A percentile compares a stretch with the other conserved stretches of the same genome.
Conservation (phyloP, 2,113 vertebrate genomes). For the Xenopus borealis region DNA sequence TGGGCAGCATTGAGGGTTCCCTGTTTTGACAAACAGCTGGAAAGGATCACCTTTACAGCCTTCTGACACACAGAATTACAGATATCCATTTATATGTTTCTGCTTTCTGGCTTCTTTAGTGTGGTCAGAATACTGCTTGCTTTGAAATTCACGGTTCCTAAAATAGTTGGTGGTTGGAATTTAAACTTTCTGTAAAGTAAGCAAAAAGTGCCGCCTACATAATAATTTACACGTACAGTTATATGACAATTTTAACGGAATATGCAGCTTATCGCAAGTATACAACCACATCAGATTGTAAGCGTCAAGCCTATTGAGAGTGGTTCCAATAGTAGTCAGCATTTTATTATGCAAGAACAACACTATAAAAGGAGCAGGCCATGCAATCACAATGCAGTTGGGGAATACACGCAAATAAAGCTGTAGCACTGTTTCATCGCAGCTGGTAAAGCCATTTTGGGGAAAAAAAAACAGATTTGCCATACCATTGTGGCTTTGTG, state of each 20-base stretch:
- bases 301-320: slow-evolving; percentile 47
- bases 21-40: slow-evolving; percentile 38
- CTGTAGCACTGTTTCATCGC: too few relatives aligned
- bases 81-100: slow-evolving; percentile 33
- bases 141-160: slow-evolving; percentile 25
- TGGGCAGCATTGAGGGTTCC: background rate
- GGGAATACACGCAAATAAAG: slow-evolving; percentile 35
- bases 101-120: slow-evolving; percentile 23
- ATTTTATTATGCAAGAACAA: slow-evolving; percentile 84
- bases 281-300: slow-evolving; percentile 10
- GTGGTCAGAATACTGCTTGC: slow-evolving; percentile 43
- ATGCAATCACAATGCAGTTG: slow-evolving; percentile 62
- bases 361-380: slow-evolving; percentile 77
- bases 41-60: slow-evolving; percentile 31
- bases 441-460: too few relatives aligned
- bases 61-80: slow-evolving; percentile 27
- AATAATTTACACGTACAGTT: slow-evolving; percentile 35
- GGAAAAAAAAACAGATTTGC: too few relatives aligned
- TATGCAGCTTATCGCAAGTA: background rate
- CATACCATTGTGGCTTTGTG: too few relatives aligned
- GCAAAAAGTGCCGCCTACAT: slow-evolving; percentile 30
- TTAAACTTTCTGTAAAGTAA: slow-evolving; percentile 35
- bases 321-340: slow-evolving; percentile 50
- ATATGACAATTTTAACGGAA: background rate
- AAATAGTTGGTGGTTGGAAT: slow-evolving; percentile 41